Evolutionary conservation across 2,888 invertebrate genomes (phyloP).

Genomic region (Adineta ricciae): DNA sequence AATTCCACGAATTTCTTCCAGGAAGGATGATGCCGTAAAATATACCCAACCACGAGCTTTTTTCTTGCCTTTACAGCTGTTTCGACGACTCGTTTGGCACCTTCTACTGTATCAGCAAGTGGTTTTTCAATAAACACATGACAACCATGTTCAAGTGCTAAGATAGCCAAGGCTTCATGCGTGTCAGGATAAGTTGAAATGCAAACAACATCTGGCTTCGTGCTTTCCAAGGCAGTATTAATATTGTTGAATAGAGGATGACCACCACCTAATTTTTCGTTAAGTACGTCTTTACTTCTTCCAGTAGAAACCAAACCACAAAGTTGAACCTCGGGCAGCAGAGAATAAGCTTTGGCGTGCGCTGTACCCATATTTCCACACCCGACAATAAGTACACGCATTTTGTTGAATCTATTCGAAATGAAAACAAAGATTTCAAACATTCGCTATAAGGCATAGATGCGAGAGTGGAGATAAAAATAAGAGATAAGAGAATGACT

Average conservation of each 20-base stretch:
- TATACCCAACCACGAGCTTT: neutral
- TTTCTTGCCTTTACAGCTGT: neutral
- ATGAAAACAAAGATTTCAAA: too few species aligned
- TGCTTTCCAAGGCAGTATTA: neutral
- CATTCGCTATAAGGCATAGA: too few species aligned
- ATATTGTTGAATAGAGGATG: neutral
- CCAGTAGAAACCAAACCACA: neutral
- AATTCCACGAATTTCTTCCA: neutral
- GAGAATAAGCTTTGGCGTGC: neutral
- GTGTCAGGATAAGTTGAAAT: conserved; percentile 8
- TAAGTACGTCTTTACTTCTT: neutral
- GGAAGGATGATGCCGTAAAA: neutral
- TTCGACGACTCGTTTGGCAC: conserved; percentile 1
- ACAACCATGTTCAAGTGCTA: neutral
- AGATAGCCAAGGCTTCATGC: neutral
- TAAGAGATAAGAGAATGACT: too few species aligned
- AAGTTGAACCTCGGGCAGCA: neutral
- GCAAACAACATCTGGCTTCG: neutral
- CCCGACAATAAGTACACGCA: neutral
- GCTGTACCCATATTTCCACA: neutral
- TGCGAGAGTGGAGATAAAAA: too few species aligned
- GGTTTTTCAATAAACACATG: conserved; percentile 16
- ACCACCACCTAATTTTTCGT: neutral
- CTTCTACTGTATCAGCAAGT: neutral
- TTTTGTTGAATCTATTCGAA: too few species aligned